Evolutionary conservation across 2,113 vertebrate genomes (phyloP).

Genomic region (Delphinus delphis): DNA sequence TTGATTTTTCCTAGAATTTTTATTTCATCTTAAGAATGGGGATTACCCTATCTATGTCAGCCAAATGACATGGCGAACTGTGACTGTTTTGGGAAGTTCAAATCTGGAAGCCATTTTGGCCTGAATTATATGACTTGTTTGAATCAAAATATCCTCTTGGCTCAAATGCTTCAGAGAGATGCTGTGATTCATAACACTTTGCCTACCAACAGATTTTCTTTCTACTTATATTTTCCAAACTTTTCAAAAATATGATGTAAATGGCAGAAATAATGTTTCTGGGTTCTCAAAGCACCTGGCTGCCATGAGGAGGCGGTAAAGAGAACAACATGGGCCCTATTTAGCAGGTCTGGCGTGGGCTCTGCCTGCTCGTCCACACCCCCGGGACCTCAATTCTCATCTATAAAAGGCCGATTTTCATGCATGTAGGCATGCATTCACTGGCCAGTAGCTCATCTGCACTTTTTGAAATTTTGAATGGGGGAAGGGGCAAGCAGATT

Average conservation of each 20-base stretch:
- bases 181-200: not conserved
- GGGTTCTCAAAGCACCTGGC: not conserved
- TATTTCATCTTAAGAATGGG: not conserved
- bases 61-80: not conserved
- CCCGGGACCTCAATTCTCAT: not conserved
- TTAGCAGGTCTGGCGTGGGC: not conserved
- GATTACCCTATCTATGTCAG: not conserved
- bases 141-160: not conserved
- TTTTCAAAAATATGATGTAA: not conserved
- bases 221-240: not conserved
- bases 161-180: not conserved
- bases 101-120: not conserved
- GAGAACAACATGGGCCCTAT: fast-evolving
- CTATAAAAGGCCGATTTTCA: not conserved
- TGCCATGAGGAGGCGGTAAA: not conserved
- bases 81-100: not conserved
- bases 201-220: not conserved
- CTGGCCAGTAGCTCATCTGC: not conserved
- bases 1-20: conserved; percentile 19
- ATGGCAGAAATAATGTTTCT: not conserved
- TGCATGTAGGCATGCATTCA: fast-evolving
- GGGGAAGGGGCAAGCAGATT: not conserved
- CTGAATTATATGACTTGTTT: not conserved
- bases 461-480: not conserved
- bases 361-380: fast-evolving